Evolutionary conservation across 92 coral and sea anemone species (phyloP).

Genomic region (Micromussa lordhowensis): DNA sequence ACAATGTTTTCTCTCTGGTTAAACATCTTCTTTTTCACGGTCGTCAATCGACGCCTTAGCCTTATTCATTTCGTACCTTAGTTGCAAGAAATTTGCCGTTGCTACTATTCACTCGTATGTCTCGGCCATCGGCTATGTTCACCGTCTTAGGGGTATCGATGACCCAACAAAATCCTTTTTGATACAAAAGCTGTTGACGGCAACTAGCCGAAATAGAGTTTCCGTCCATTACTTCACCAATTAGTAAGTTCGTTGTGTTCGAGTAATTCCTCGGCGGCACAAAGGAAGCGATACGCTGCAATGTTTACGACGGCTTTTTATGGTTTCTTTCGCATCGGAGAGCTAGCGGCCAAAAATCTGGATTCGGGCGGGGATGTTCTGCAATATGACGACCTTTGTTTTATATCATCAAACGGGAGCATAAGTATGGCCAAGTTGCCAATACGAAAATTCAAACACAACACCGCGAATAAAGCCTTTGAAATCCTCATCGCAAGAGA

Average conservation of each 20-base stretch:
- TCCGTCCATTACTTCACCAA: conserved; percentile 2
- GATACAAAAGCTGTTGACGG: not conserved
- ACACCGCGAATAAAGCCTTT: conserved; percentile 16
- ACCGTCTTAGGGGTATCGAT: not conserved
- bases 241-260: conserved; percentile 20
- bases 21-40: too few species aligned
- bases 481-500: conserved; percentile 26
- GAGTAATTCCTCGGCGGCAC: conserved; percentile 22
- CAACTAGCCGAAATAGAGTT: not conserved
- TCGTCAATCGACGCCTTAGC: too few species aligned
- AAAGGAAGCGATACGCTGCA: conserved; percentile 30
- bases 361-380: conserved; percentile 33
- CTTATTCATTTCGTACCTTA: too few species aligned
- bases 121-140: too few species aligned
- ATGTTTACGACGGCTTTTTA: conserved; percentile 6
- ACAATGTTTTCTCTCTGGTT: too few species aligned
- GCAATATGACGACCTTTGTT: conserved; percentile 35
- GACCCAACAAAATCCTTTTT: not conserved
- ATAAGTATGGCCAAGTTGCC: conserved; percentile 9
- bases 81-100: too few species aligned
- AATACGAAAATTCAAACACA: conserved; percentile 12
- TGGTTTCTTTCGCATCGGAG: conserved; percentile 31
- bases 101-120: too few species aligned
- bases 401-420: conserved; percentile 25
- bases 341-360: conserved; percentile 27